These are phyloP conservation scores for Agrotis clavis DNA, from an alignment of 2,888 invertebrate species.

Conservation along the genomic window DNA sequence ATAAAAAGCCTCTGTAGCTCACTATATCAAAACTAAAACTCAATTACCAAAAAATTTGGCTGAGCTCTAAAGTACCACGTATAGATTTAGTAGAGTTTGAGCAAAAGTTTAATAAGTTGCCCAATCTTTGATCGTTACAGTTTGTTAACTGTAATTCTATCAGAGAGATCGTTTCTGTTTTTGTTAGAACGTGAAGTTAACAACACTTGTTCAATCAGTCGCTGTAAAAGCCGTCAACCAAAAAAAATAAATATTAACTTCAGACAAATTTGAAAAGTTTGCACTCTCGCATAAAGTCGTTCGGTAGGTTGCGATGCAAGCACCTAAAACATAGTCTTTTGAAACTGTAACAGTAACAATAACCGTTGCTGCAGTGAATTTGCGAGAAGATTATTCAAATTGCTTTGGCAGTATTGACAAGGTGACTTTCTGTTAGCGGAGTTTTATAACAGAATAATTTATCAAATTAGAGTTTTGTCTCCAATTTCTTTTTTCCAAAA, in stretches of 20 bases:
- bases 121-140: slow-evolving; percentile 68
- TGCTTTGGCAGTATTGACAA: slow-evolving; percentile 12
- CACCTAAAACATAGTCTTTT: slow-evolving; percentile 38
- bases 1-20: no score
- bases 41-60: not conserved
- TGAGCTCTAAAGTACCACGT: not conserved
- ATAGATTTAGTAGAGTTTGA: slow-evolving; percentile 58
- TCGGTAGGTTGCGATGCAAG: slow-evolving; percentile 37
- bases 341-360: slow-evolving; percentile 53
- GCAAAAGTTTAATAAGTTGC: slow-evolving; percentile 73
- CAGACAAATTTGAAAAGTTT: slow-evolving; percentile 57
- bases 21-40: not conserved
- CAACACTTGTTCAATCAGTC: slow-evolving; percentile 66
- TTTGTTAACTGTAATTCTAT: slow-evolving; percentile 78
- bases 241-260: slow-evolving; percentile 56
- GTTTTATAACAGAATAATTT: not conserved
- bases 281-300: slow-evolving; percentile 36
- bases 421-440: not conserved
- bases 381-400: slow-evolving; percentile 40
- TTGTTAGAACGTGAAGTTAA: slow-evolving; percentile 67
- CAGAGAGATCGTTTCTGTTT: slow-evolving; percentile 71
- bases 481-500: not conserved
- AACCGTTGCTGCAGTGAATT: slow-evolving; percentile 39
- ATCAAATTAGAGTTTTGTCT: not conserved
- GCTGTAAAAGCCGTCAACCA: slow-evolving; percentile 58